Base-by-base conservation (phyloP, 1,140 invertebrate species). In the Diprion similis region DNA sequence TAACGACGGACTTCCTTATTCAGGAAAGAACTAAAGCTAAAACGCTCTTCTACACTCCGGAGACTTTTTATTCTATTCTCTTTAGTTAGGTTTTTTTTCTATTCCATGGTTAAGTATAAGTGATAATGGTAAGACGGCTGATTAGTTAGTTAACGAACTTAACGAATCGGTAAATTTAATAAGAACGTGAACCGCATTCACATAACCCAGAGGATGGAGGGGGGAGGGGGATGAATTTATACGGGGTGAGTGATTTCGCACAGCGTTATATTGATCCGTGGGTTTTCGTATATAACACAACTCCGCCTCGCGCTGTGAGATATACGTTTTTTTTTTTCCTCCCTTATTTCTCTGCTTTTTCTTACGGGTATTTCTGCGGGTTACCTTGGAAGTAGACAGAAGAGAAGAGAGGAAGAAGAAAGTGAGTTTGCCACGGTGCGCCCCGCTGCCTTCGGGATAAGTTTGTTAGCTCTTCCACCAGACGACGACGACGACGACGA, bases 381-480 rank as follows among this genome's bases (percentile, higher is more conserved):
- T 77, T 79, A 73, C 71, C 70, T 76, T 75, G 68, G 70, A 17
- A 17, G 70, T 65, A 75, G 66, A 46, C 46, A n/a, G 46, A 45
- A 47, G 37, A 46, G 68, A 70, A 59, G 59, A 47, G n/a, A 59
- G n/a, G 71, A 73, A 71, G 74, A 74, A 79, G 81, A 83, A 82
- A 83, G 79, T 79, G 75, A 84, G 77, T 83, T 83, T 84, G 75
- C 80, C 76, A 72, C 68, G 19, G 64, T 72, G 13, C 72, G 48
- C 59, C 51, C 24, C 47, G 37, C 78, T 68, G 9, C 76, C 71
- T 79, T 76, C 51, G 75, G 78, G 79, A 80, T 84, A 84, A 84
- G 81, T 85, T 84, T 79, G 84, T 85, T 84, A 84, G 79, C 70
- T 77, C 74, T 75, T 66, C 78, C 75, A 70, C 51, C 17, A 15